These are phyloP conservation scores for Ploceus nigricollis DNA, from an alignment of 2,113 vertebrate genomes.

Conservation along the genomic window DNA sequence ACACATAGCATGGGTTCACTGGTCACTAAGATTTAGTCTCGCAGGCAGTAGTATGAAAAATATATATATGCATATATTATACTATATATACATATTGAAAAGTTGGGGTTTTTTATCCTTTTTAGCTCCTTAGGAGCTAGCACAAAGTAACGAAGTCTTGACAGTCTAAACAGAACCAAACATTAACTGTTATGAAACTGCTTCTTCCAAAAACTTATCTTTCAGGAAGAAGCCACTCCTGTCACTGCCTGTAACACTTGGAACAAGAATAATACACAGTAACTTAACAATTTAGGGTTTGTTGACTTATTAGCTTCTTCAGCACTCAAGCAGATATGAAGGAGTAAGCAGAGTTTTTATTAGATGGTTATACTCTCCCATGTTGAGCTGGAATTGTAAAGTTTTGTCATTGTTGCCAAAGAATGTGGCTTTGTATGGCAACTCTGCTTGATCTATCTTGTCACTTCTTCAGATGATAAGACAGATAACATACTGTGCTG, in stretches of 20 bases:
- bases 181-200: accelerated
- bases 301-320: background rate
- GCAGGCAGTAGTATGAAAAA: background rate
- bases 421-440: background rate
- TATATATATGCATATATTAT: background rate
- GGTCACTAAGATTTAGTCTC: background rate
- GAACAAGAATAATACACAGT: background rate
- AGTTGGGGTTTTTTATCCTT: background rate
- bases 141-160: background rate
- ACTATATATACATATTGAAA: background rate
- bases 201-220: background rate
- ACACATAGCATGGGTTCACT: background rate
- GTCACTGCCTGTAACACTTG: background rate
- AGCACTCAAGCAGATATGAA: background rate
- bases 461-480: background rate
- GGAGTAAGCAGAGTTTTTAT: background rate
- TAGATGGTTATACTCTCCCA: background rate
- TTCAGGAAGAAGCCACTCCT: background rate
- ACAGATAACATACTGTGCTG: background rate
- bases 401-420: background rate
- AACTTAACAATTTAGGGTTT: background rate
- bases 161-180: background rate
- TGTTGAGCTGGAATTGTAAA: background rate
- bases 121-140: background rate
- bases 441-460: background rate